A percentile compares a stretch with the other conserved stretches of the same genome.
These are phyloP conservation scores for Odontocolon sp. DNA, from an alignment of 2,888 invertebrate genomes.

Conservation along the genomic window DNA sequence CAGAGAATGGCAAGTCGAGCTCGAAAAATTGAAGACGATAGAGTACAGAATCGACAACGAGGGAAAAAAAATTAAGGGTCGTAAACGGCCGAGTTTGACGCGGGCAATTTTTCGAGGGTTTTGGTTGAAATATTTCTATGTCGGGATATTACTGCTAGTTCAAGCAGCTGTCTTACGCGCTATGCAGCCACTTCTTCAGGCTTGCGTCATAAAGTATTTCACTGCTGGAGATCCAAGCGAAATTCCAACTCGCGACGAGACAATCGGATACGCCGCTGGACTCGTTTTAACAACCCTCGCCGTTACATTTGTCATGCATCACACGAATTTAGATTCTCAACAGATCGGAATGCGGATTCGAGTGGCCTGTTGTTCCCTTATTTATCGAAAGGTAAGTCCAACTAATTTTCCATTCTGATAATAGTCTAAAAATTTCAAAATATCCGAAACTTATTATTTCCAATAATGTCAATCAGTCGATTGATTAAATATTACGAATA, in stretches of 20 bases:
- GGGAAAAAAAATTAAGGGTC: constrained; percentile 54
- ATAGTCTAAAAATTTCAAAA: neutral
- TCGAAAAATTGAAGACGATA: constrained; percentile 67
- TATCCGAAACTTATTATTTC: neutral
- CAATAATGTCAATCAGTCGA: too few species aligned
- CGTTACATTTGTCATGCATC: constrained; percentile 79
- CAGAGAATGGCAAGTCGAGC: constrained; percentile 80
- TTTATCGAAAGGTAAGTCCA: constrained; percentile 86
- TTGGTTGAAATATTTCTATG: constrained; percentile 69
- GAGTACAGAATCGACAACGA: constrained; percentile 51
- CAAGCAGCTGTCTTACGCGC: constrained; percentile 56
- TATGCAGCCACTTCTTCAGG: constrained; percentile 69
- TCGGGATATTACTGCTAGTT: constrained; percentile 59
- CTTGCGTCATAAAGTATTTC: constrained; percentile 72
- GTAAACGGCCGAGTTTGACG: constrained; percentile 78
- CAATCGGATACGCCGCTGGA: constrained; percentile 66
- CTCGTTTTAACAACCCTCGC: constrained; percentile 78
- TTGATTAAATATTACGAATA: too few species aligned
- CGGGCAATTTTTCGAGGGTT: constrained; percentile 80
- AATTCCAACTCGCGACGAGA: constrained; percentile 76
- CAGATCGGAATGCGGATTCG: constrained; percentile 85
- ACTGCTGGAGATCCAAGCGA: neutral
- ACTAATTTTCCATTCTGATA: neutral
- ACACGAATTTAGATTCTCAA: constrained; percentile 77
- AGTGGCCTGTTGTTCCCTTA: constrained; percentile 85